Base-by-base conservation (phyloP, 2,888 invertebrate genomes). In the Diplolepis rosae region DNA sequence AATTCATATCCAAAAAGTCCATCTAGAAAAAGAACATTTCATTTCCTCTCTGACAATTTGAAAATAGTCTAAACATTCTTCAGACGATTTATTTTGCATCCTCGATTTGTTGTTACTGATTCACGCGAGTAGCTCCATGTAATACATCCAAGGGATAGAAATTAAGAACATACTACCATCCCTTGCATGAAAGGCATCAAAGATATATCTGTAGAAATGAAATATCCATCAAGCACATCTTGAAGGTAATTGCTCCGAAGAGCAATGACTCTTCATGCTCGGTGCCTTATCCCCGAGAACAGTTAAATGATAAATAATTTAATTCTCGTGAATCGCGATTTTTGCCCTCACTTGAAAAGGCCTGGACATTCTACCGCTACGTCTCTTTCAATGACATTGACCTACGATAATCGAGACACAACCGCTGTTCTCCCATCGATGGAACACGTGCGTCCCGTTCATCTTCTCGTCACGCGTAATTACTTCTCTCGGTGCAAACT, bases 261-360 rank as follows among this genome's bases (percentile, higher is more conserved):
- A 39, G 61, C 61, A 61, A 61, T 61, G 61, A 61, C 61, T 61
- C 61, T 61, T 39, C 22, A 56, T 28, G 30, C 15, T 6, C 9
- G 18, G 22, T n/a, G n/a, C 27, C 24, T 52, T 39, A 61, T 35
- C 18, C 61, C 3, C 39, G 61, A 22, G 35, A 61, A 61, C 61
- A 61, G 61, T 61, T 61, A 61, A 61, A 61, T 61, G 61, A 61
- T 61, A 61, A 39, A 61, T 61, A 61, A 61, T 61, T 39, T 61
- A n/a, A 61, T 32, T 61, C 61, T 61, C 15, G 39, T 61, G 61
- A 61, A 61, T 61, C 61, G 61, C 39, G 61, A 61, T 61, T 61
- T 61, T 61, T 61, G 22, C 61, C 61, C 35, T 35, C 24, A 52
- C 7, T 5, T 61, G 61, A 61, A 61, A 61, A 61, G 61, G 18